phyloP scores from a whole-genome alignment of 2,113 vertebrate genomes.

The Campylomormyrus numenius region DNA sequence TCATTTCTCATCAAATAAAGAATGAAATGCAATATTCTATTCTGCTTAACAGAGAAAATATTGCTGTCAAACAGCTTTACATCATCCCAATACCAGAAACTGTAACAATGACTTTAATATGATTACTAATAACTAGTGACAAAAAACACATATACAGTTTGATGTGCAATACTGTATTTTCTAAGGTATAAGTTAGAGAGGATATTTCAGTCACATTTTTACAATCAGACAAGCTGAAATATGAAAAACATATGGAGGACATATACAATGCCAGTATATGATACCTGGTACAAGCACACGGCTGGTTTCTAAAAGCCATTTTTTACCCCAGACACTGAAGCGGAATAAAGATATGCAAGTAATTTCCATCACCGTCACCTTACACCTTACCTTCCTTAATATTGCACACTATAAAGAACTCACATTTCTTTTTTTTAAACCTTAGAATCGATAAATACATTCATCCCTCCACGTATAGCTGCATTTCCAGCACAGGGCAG shows the following conservation, averaged over 20 bases:
- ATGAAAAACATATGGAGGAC: background rate
- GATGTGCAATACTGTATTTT: background rate
- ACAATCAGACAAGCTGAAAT: background rate
- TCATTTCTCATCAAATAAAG: background rate
- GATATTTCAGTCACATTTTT: background rate
- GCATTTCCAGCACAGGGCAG: background rate
- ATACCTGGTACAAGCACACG: background rate
- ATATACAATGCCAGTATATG: background rate
- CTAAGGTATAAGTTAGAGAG: background rate
- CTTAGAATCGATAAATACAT: background rate
- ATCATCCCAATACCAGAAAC: background rate
- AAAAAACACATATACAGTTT: background rate
- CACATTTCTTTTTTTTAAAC: background rate
- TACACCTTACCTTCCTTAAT: background rate
- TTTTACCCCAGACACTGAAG: background rate
- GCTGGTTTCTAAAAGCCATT: background rate
- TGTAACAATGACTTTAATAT: background rate
- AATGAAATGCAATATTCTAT: background rate
- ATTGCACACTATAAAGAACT: background rate
- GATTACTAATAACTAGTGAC: background rate
- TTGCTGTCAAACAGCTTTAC: background rate
- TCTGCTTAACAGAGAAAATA: background rate
- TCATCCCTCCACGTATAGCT: background rate
- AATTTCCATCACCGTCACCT: background rate
- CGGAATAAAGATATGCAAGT: background rate